Evolutionary conservation across 2,797 vertebrate species (phyloP).

Genomic region (Sebastes taczanowskii): DNA sequence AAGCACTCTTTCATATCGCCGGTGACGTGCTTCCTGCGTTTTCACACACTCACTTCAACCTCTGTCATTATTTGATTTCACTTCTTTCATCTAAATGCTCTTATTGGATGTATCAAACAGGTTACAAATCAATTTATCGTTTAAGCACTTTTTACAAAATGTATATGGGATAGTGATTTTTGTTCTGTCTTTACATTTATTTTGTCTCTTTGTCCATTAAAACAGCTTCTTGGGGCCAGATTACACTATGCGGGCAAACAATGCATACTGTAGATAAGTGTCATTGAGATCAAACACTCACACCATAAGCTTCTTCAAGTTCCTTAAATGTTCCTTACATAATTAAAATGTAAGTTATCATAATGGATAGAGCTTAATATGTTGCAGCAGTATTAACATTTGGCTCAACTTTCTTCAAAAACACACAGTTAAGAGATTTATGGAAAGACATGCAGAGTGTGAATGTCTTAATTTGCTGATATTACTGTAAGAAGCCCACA

Average conservation of each 20-base stretch:
- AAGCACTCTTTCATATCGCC: slow-evolving; percentile 54
- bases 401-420: not conserved
- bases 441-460: not conserved
- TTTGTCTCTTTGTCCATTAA: not conserved
- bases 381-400: not conserved
- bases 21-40: slow-evolving; percentile 42
- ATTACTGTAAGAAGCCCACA: not conserved
- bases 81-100: slow-evolving; percentile 14
- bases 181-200: not conserved
- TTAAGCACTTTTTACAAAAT: not conserved
- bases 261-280: not conserved
- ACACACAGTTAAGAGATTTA: not conserved
- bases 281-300: not conserved
- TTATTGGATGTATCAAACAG: not conserved
- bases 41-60: slow-evolving; percentile 18
- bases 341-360: not conserved
- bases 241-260: not conserved
- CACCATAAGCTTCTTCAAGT: not conserved
- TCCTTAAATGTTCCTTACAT: not conserved
- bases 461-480: not conserved
- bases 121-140: not conserved
- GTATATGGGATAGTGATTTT: not conserved
- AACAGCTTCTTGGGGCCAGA: not conserved
- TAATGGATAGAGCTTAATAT: not conserved
- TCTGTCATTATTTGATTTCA: slow-evolving; percentile 35